phyloP scores from a whole-genome alignment of 2,888 invertebrate genomes.

The Steinernema scapterisci region DNA sequence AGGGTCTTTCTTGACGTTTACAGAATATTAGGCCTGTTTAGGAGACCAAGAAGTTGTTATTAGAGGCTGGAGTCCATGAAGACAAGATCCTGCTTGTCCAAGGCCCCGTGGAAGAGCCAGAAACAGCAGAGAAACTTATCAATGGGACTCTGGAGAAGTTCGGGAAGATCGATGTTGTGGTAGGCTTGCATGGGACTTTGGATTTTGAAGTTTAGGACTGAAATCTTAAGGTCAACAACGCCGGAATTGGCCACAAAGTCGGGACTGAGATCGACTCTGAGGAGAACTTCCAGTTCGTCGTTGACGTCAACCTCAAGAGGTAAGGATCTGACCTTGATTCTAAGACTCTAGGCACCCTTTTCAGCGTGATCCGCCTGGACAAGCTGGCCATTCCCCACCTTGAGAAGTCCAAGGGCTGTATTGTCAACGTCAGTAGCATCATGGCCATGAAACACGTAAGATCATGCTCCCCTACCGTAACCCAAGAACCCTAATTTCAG shows the following conservation, averaged over 20 bases:
- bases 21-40: not conserved
- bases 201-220: not conserved
- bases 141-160: conserved; percentile 34
- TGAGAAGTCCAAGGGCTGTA: conserved; percentile 26
- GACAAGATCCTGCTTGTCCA: not conserved
- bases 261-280: not conserved
- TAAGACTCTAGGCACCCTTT: too few relatives aligned
- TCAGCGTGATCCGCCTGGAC: conserved; percentile 31
- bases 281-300: conserved; percentile 7
- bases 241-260: conserved; percentile 32
- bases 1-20: not conserved
- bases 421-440: conserved; percentile 34
- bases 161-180: conserved; percentile 35
- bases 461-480: not conserved
- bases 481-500: not conserved
- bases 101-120: conserved; percentile 26
- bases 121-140: conserved; percentile 30
- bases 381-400: conserved; percentile 24
- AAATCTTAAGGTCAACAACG: conserved; percentile 33
- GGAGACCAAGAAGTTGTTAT: not conserved
- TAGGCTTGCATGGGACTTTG: too few relatives aligned
- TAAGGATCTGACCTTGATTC: not conserved
- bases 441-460: conserved; percentile 23
- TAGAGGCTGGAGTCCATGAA: not conserved
- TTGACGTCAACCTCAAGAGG: conserved; percentile 23